A percentile compares a stretch with the other conserved stretches of the same genome.
phyloP scores from a whole-genome alignment of 2,888 invertebrate genomes.

The Spodoptera littoralis region DNA sequence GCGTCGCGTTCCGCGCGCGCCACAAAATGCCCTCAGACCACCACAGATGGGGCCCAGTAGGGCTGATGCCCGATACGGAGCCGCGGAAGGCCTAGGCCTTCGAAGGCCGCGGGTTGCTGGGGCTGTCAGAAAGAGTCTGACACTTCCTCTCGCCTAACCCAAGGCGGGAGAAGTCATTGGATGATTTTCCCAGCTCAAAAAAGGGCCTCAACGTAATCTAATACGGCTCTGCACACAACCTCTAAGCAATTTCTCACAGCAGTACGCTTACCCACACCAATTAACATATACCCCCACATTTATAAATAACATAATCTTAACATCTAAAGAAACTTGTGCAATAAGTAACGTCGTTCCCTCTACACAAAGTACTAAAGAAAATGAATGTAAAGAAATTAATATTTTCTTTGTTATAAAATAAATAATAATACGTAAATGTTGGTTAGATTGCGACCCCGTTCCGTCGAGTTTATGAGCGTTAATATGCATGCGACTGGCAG shows the following conservation, averaged over 20 bases:
- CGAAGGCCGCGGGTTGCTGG: no score
- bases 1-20: no score
- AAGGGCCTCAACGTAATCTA: no score
- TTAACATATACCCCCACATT: not conserved
- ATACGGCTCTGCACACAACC: no score
- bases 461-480: conserved; percentile 23
- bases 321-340: conserved; percentile 17
- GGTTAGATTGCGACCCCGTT: conserved; percentile 27
- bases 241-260: conserved; percentile 1
- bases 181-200: no score
- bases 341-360: conserved; percentile 13
- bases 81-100: no score
- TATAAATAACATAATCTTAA: conserved; percentile 19
- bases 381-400: conserved; percentile 30
- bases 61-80: no score
- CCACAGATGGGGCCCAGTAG: no score
- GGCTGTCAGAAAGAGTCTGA: no score
- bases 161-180: no score
- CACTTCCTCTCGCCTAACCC: no score
- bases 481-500: conserved; percentile 6
- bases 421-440: conserved; percentile 13
- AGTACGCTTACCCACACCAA: not conserved
- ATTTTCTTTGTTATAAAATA: conserved; percentile 21
- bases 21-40: no score
- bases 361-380: conserved; percentile 17